Conservation (phyloP, 2,888 invertebrate genomes). For the Tubulanus polymorphus region DNA sequence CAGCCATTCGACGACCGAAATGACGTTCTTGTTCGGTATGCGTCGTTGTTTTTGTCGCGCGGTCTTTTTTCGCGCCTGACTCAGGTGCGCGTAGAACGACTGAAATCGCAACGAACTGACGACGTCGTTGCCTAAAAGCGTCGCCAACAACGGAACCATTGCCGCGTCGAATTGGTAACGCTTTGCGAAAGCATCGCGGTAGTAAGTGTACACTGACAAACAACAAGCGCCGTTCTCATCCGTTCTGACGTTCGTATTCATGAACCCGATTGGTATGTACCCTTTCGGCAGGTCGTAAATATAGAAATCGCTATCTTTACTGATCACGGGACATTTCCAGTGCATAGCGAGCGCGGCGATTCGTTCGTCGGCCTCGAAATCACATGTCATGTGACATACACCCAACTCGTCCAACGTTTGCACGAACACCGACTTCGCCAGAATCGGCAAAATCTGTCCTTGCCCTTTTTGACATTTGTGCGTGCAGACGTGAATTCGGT, state of each 20-base stretch:
- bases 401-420: slow-evolving; percentile 65
- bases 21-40: too few relatives aligned
- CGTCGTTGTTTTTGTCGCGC: too few relatives aligned
- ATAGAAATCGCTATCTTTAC: slow-evolving; percentile 92
- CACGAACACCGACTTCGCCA: slow-evolving; percentile 71
- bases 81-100: slow-evolving; percentile 64
- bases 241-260: slow-evolving; percentile 28
- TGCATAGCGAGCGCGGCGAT: slow-evolving; percentile 76
- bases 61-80: slow-evolving; percentile 60
- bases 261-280: slow-evolving; percentile 69
- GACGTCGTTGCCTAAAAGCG: slow-evolving; percentile 86
- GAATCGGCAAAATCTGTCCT: slow-evolving; percentile 68
- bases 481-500: slow-evolving; percentile 31
- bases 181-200: slow-evolving; percentile 65
- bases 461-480: slow-evolving; percentile 22
- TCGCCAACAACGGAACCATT: slow-evolving; percentile 74
- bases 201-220: slow-evolving; percentile 61
- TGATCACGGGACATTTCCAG: slow-evolving; percentile 79
- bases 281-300: slow-evolving; percentile 70
- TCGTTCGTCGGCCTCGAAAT: slow-evolving; percentile 86
- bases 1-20: slow-evolving; percentile 77
- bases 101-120: slow-evolving; percentile 63
- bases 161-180: slow-evolving; percentile 65
- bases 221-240: slow-evolving; percentile 19
- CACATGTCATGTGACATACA: slow-evolving; percentile 68